These are phyloP conservation scores for Drosophila stalkeri DNA, from an alignment of 2,888 invertebrate species.

Conservation along the genomic window DNA sequence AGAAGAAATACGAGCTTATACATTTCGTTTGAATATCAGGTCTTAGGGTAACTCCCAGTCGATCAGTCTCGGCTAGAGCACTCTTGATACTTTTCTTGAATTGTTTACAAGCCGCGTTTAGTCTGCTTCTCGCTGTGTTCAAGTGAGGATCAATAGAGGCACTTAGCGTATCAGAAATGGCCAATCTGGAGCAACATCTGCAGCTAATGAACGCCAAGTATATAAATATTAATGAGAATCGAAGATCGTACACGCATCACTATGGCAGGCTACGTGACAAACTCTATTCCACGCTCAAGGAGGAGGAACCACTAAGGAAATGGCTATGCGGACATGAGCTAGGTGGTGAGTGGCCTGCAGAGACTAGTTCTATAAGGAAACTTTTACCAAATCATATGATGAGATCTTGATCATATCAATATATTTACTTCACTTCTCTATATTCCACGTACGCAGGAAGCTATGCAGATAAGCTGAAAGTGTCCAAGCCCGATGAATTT, in stretches of 20 bases:
- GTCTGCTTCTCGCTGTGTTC: background rate
- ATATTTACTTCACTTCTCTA: background rate
- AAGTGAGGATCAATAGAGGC: background rate
- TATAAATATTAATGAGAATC: constrained; percentile 48
- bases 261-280: constrained; percentile 43
- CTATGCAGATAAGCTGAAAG: constrained; percentile 79
- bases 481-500: constrained; percentile 75
- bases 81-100: background rate
- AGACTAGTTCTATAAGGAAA: background rate
- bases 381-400: too few relatives aligned
- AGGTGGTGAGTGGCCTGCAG: constrained; percentile 42
- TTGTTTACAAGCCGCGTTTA: background rate
- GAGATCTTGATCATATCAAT: too few relatives aligned
- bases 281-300: constrained; percentile 41
- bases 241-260: constrained; percentile 36
- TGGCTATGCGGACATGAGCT: constrained; percentile 51
- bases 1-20: too few relatives aligned
- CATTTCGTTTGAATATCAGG: too few relatives aligned
- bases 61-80: too few relatives aligned
- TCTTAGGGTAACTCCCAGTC: too few relatives aligned
- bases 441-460: constrained; percentile 59
- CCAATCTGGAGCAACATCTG: constrained; percentile 2
- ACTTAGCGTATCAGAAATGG: background rate
- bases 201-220: background rate
- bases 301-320: constrained; percentile 35